Base-by-base conservation (phyloP, 2,113 vertebrate genomes). In the Numenius arquata region DNA sequence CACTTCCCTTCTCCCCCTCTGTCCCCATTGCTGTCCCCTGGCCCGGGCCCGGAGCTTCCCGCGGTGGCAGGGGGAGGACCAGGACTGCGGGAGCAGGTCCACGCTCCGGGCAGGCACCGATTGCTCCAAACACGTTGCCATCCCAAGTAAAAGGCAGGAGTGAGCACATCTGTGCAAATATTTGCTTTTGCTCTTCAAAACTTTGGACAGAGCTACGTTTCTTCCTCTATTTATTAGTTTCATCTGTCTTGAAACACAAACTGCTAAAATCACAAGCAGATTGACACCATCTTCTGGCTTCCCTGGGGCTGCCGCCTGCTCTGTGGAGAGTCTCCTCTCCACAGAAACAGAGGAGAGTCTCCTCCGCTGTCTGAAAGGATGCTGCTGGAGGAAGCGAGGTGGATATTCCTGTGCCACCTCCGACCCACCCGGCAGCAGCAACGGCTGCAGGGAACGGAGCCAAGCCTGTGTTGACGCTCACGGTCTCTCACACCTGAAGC, bases 121-220 rank as follows among this genome's bases (percentile, higher is more conserved):
- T 8, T 15, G 75, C 74, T 90, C 59, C 88, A 62, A 77, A 67
- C 63, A 47, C 2, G 0, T 14, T 26, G 34, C 0, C 8, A 70
- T 53, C 68, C 52, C 65, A 52, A 81, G 62, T 10, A 65, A 90
- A 30, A 93, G 74, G 36, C 79, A 84, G 40, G 26, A 93, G 75
- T 63, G 78, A 88, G 68, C 67, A 62, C 85, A 95, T 93, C 73
- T 87, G 86, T 81, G n/a, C 83, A 89, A 95, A 78, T 89, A 90
- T 45, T 93, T 89, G 88, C 45, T 77, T 92, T 92, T 76, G 17
- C 80, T 85, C 72, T 61, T 93, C 86, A 81, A 92, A 95, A 87
- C 61, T 88, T 84, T 50, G 59, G 72, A 67, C 25, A 66, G 55
- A 89, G 15, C 53, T 68, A 45, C 13, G 34, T 75, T 81, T 93